These are phyloP conservation scores for Tuberolachnus salignus DNA, from an alignment of 2,888 invertebrate genomes.

Conservation along the genomic window DNA sequence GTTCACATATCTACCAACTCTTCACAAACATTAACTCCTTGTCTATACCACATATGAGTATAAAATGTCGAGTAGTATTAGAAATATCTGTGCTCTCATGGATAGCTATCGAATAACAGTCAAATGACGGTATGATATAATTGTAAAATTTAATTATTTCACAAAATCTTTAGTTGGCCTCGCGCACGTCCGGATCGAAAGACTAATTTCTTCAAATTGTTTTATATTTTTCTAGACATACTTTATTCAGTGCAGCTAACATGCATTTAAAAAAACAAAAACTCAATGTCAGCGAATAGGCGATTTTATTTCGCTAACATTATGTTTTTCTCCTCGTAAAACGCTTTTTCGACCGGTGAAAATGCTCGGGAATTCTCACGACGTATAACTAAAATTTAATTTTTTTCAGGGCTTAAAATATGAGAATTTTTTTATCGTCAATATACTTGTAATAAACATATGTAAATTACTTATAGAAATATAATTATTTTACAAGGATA, in stretches of 20 bases:
- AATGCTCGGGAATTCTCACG: too few species aligned
- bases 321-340: too few species aligned
- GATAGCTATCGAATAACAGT: background rate
- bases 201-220: background rate
- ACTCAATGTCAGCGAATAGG: background rate
- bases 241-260: too few species aligned
- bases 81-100: background rate
- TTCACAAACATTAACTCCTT: background rate
- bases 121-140: background rate
- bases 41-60: background rate
- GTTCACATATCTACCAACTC: background rate
- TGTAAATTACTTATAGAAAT: too few species aligned
- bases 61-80: background rate
- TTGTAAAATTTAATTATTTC: slow-evolving; percentile 7
- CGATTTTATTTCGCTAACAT: slow-evolving; percentile 1
- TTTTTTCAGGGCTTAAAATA: too few species aligned
- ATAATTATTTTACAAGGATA: too few species aligned
- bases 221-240: background rate
- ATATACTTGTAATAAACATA: too few species aligned
- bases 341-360: too few species aligned
- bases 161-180: too few species aligned
- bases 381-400: too few species aligned
- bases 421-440: too few species aligned
- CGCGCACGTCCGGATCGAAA: background rate
- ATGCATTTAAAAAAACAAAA: background rate